These are phyloP conservation scores for Candoia aspera DNA, from an alignment of 2,113 vertebrate genomes.

Conservation along the genomic window DNA sequence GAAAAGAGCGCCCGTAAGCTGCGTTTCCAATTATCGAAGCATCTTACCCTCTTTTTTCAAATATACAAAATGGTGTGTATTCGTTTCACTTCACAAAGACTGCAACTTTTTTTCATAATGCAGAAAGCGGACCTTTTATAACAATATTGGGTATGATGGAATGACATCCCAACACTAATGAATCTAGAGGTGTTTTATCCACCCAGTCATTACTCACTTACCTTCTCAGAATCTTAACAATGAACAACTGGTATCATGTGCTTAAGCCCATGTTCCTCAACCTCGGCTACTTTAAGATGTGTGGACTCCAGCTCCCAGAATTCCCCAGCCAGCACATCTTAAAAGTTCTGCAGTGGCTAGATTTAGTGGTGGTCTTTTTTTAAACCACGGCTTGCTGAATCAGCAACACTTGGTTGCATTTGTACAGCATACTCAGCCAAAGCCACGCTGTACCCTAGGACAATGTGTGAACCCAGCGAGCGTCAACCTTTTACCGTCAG, in stretches of 20 bases:
- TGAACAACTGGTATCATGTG: background rate
- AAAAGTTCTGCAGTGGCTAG: background rate
- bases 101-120: background rate
- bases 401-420: background rate
- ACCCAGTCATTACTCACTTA: no score
- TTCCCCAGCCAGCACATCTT: no score
- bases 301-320: no score
- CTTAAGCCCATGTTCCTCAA: background rate
- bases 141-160: background rate
- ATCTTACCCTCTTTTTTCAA: background rate
- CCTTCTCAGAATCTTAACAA: background rate
- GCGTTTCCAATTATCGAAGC: background rate
- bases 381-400: background rate
- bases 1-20: background rate
- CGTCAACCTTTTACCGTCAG: background rate
- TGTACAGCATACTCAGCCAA: background rate
- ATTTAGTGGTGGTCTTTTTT: background rate
- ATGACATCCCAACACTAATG: background rate
- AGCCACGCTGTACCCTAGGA: background rate
- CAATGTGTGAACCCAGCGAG: background rate
- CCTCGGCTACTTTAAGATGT: no score
- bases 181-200: background rate
- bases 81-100: no score
- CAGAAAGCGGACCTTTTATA: background rate
- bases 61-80: background rate